Conservation (phyloP, 2,113 vertebrate species). For the Elephantulus edwardii region DNA sequence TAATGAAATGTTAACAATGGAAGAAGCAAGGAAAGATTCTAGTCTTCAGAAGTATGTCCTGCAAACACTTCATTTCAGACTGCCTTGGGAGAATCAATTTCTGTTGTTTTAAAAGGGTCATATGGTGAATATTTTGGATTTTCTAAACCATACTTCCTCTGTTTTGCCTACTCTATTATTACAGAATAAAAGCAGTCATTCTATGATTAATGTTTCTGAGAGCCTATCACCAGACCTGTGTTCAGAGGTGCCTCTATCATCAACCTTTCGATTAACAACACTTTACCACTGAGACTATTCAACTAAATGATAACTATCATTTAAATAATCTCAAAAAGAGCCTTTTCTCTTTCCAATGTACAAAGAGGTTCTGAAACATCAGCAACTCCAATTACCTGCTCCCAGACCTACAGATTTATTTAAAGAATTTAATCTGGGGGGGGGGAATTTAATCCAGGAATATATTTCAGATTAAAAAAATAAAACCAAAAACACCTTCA, state of each 20-base stretch:
- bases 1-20: background rate
- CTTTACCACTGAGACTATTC: background rate
- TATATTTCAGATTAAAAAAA: too few species aligned
- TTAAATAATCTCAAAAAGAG: background rate
- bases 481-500: background rate
- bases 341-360: conserved; percentile 35
- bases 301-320: background rate
- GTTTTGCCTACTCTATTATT: background rate
- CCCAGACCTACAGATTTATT: conserved; percentile 8
- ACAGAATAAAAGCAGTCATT: background rate
- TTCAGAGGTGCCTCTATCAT: background rate
- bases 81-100: conserved; percentile 10
- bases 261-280: background rate
- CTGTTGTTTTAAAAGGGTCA: conserved; percentile 40
- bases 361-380: background rate
- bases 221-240: background rate
- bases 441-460: too few species aligned
- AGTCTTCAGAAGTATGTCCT: background rate
- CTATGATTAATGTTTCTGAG: background rate
- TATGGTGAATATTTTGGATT: conserved; percentile 2
- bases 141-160: background rate
- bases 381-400: conserved; percentile 17
- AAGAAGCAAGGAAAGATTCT: background rate
- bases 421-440: conserved; percentile 46
- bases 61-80: background rate